These are phyloP conservation scores for Prionailurus bengalensis DNA, from an alignment of 2,113 vertebrate genomes.

Conservation along the genomic window DNA sequence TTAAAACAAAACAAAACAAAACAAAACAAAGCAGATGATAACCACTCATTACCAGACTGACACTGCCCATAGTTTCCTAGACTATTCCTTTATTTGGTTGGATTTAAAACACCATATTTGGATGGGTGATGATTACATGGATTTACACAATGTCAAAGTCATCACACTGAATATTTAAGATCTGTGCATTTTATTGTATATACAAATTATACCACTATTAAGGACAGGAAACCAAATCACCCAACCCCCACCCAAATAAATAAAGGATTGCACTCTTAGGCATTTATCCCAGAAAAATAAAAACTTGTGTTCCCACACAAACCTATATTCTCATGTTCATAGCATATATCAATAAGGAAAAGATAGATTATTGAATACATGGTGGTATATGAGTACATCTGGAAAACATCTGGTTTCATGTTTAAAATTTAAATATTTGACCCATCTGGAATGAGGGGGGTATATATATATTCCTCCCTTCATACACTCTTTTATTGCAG, in stretches of 20 bases:
- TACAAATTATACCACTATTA: background rate
- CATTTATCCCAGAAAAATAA: background rate
- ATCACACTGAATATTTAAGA: background rate
- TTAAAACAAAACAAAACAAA: background rate
- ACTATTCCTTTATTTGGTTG: background rate
- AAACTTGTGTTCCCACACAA: background rate
- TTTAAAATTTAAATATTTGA: background rate
- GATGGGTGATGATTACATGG: background rate
- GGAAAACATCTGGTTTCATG: background rate
- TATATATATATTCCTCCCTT: background rate
- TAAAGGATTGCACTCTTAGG: background rate
- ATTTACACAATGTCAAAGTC: background rate
- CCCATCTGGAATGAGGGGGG: background rate
- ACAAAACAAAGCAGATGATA: background rate
- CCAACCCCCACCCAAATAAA: too few species aligned
- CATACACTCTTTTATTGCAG: background rate
- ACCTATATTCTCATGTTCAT: background rate
- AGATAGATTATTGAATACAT: background rate
- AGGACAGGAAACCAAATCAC: background rate
- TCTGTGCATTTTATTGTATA: background rate
- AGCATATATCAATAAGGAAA: background rate
- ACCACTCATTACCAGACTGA: background rate
- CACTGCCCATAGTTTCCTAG: background rate
- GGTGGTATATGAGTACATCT: background rate
- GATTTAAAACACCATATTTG: background rate